Evolutionary conservation across 2,797 vertebrate genomes (phyloP).

Genomic region (Mormyrops attenuatus): DNA sequence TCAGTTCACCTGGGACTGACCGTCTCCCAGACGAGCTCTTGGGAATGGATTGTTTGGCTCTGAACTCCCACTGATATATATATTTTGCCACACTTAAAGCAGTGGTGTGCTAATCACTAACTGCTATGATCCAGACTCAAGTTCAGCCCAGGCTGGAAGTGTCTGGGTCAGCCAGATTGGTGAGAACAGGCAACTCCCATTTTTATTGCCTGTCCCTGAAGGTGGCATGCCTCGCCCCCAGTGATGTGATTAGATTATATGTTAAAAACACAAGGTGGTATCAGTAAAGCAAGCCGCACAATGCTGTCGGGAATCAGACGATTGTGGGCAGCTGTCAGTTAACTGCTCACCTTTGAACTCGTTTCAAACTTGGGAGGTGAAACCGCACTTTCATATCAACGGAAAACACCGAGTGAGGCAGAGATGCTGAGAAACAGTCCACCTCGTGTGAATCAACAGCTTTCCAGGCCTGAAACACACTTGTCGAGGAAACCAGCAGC

Average conservation of each 20-base stretch:
- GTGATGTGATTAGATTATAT: conserved; percentile 36
- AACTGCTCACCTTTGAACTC: background rate
- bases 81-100: background rate
- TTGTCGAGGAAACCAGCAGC: background rate
- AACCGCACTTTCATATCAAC: background rate
- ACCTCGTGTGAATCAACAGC: background rate
- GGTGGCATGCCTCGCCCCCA: background rate
- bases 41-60: conserved; percentile 21
- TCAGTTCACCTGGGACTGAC: background rate
- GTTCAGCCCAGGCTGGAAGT: conserved; percentile 30
- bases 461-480: background rate
- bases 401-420: background rate
- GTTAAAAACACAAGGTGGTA: conserved; percentile 20
- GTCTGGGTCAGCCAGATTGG: conserved; percentile 34
- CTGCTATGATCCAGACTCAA: conserved; percentile 21
- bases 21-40: conserved; percentile 11
- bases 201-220: conserved; percentile 18
- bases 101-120: background rate
- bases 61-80: background rate
- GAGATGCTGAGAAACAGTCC: background rate
- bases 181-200: conserved; percentile 21
- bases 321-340: conserved; percentile 11
- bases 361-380: background rate
- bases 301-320: conserved; percentile 32
- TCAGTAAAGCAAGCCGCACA: conserved; percentile 22